Percentiles rank a stretch among this genome's conserved stretches.
Evolutionary conservation across 2,888 invertebrate genomes (phyloP).

Genomic region (Lasioglossum villosulum): DNA sequence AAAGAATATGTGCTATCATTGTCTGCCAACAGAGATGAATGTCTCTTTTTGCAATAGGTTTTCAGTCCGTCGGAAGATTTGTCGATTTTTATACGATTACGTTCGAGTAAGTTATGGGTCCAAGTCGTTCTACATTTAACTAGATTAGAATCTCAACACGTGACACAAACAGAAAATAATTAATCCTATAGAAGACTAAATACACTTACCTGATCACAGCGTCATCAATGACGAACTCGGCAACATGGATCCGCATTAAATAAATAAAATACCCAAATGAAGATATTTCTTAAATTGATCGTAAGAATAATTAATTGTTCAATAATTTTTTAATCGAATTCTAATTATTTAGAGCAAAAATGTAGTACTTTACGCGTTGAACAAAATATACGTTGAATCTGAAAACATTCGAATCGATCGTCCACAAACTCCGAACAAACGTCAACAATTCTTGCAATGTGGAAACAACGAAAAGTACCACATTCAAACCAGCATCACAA

Average conservation of each 20-base stretch:
- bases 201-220: slow-evolving; percentile 7
- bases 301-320: neutral
- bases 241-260: neutral
- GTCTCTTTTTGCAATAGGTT: neutral
- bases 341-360: neutral
- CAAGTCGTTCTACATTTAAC: neutral
- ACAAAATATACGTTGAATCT: neutral
- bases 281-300: neutral
- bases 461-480: neutral
- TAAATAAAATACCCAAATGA: neutral
- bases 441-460: neutral
- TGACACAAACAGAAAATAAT: neutral
- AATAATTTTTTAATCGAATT: too few species aligned
- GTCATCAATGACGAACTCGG: neutral
- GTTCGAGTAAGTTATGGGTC: neutral
- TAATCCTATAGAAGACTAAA: neutral
- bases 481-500: slow-evolving; percentile 43
- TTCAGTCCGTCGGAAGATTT: neutral
- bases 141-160: neutral
- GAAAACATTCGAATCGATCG: neutral
- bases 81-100: slow-evolving; percentile 1
- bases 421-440: neutral
- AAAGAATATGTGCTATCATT: neutral
- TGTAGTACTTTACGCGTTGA: neutral
- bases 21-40: neutral